Conservation (phyloP, 2,888 invertebrate species). For the Euphydryas editha region DNA sequence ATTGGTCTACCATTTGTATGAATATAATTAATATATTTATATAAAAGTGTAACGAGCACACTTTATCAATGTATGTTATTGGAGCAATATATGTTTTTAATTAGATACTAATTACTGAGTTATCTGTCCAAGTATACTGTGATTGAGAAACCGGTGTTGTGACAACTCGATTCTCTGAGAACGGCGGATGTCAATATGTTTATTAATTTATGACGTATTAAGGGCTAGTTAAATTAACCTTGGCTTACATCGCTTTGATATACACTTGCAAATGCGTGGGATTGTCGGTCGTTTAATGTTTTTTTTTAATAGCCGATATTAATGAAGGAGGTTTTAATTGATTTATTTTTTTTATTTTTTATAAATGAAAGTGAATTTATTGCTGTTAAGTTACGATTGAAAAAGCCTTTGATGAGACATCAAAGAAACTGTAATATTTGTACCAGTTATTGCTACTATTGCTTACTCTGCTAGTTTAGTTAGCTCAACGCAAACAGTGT, state of each 20-base stretch:
- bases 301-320: background rate
- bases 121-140: slow-evolving; percentile 49
- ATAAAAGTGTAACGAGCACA: slow-evolving; percentile 13
- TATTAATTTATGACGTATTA: slow-evolving; percentile 48
- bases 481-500: too few relatives aligned
- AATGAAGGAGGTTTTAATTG: background rate
- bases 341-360: background rate
- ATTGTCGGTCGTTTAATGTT: background rate
- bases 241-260: slow-evolving; percentile 2
- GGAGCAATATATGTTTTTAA: slow-evolving; percentile 42
- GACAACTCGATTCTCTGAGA: slow-evolving; percentile 49
- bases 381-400: too few relatives aligned
- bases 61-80: slow-evolving; percentile 23
- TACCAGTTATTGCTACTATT: too few relatives aligned
- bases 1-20: background rate
- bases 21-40: slow-evolving; percentile 1
- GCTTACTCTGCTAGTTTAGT: too few relatives aligned
- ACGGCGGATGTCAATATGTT: slow-evolving; percentile 50
- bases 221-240: slow-evolving; percentile 38
- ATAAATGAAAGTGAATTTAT: too few relatives aligned
- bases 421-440: too few relatives aligned
- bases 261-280: background rate
- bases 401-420: too few relatives aligned
- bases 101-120: slow-evolving; percentile 46
- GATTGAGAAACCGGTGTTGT: slow-evolving; percentile 53